Conservation (phyloP, 2,888 invertebrate genomes). For the Ochropleura plecta region DNA sequence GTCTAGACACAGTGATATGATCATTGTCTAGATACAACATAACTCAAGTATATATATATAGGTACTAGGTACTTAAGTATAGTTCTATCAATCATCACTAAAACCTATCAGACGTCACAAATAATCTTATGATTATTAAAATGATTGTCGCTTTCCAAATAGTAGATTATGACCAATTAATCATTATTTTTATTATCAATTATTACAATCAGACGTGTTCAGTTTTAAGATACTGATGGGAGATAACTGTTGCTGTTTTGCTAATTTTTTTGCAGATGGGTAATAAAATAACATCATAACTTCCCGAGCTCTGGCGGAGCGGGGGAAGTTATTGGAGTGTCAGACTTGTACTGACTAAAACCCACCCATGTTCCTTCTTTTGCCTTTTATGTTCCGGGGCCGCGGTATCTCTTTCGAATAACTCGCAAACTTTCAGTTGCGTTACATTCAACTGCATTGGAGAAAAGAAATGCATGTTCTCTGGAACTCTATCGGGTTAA, state of each 20-base stretch:
- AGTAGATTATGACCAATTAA: conserved; percentile 38
- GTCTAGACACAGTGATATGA: not conserved
- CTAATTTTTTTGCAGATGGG: no score
- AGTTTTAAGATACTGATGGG: conserved; percentile 8
- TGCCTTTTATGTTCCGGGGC: no score
- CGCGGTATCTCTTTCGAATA: no score
- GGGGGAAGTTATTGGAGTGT: no score
- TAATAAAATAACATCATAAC: no score
- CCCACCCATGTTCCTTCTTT: no score
- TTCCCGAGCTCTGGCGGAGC: no score
- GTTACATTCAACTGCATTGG: not conserved
- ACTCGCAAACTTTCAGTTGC: no score
- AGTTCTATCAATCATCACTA: not conserved
- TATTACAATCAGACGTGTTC: conserved; percentile 5
- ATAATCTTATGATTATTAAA: conserved; percentile 27
- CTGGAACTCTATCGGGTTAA: not conserved
- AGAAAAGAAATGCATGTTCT: not conserved
- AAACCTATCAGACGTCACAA: conserved; percentile 7
- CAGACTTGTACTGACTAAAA: no score
- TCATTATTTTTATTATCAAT: conserved; percentile 29
- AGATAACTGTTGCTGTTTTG: conserved; percentile 16
- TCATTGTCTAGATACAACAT: not conserved
- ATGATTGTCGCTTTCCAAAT: conserved; percentile 25
- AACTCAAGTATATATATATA: no score
- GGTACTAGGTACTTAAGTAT: not conserved